Evolutionary conservation across 2,113 vertebrate species (phyloP), one percentile per base, ranked within the genome.

Genomic region (Micromys minutus): DNA sequence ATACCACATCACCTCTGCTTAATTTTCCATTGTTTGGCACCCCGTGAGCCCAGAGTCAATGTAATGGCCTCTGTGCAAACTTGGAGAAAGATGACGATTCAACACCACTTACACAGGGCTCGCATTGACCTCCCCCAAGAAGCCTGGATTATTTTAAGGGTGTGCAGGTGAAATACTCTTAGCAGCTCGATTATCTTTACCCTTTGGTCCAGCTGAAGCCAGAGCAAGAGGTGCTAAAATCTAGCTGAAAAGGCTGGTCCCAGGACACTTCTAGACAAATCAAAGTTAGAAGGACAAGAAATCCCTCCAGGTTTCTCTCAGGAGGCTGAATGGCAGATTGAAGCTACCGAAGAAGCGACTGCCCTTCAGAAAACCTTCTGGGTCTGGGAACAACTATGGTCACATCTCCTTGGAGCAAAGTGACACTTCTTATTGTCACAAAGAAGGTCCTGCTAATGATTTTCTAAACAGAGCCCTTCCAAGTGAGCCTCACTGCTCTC

Each of bases 161-260:
- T 87, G 55, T 86, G 72, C 0, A n/a, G 87, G 84, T 50, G 77
- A 79, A 81, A 96, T 52, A 75, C 93, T 95, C 87, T 94, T 96
- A 97, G 92, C 22, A 26, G 95, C 69, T 97, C 95, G 90, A 86
- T 16, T 89, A 80, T 85, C 89, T 90, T 89, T 90, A 67, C 55
- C 84, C 81, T 55, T 79, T 79, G 61, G 13, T 84, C 24, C 85
- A 83, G 61, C 65, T 63, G 63, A 91, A 87, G 61, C 47, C 89
- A 71, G 77, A 83, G 84, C 39, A 77, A 91, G 45, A 98, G 39
- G 97, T 98, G 97, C 97, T 98, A 98, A 97, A 97, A 97, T 77
- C 91, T 7, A 93, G 61, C n/a, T 95, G 72, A 74, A 90, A 90
- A 96, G 24, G 2, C 81, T 74, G 52, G 85, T 96, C 96, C 97